phyloP scores from a whole-genome alignment of 1,140 invertebrate species.

The Fopius arisanus region DNA sequence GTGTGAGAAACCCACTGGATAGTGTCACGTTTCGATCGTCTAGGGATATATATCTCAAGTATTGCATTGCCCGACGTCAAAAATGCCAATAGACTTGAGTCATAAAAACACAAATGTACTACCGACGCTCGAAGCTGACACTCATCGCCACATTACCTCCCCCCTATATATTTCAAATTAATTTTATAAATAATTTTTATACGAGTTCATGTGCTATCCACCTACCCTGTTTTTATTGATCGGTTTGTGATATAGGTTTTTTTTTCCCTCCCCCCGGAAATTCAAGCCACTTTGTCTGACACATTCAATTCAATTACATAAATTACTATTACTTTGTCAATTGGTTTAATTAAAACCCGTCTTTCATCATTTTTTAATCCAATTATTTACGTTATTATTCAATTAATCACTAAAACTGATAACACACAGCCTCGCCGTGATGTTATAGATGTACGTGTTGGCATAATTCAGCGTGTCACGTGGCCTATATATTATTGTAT shows the following conservation, averaged over 20 bases:
- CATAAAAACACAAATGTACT: conserved; percentile 12
- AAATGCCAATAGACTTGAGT: conserved; percentile 30
- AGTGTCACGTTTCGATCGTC: conserved; percentile 1
- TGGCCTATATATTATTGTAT: conserved; percentile 38
- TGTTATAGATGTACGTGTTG: conserved; percentile 12
- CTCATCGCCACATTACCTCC: not conserved
- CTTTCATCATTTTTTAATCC: conserved; percentile 30
- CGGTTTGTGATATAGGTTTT: conserved; percentile 55
- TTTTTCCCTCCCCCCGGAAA: not conserved
- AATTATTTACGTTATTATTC: not conserved
- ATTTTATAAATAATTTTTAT: not conserved
- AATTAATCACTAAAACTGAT: not conserved
- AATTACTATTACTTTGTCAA: conserved; percentile 16
- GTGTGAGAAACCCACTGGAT: not conserved
- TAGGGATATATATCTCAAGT: not conserved
- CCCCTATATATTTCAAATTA: conserved; percentile 33
- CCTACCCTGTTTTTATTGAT: conserved; percentile 46
- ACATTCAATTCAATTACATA: not conserved
- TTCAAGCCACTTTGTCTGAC: not conserved
- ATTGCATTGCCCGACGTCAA: not conserved
- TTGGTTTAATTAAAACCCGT: conserved; percentile 35
- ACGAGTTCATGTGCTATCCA: not conserved
- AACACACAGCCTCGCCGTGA: not conserved
- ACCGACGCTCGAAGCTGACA: conserved; percentile 34
- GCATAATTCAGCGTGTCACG: conserved; percentile 4